phyloP scores from a whole-genome alignment of 2,797 vertebrate species.

The Euthynnus affinis region DNA sequence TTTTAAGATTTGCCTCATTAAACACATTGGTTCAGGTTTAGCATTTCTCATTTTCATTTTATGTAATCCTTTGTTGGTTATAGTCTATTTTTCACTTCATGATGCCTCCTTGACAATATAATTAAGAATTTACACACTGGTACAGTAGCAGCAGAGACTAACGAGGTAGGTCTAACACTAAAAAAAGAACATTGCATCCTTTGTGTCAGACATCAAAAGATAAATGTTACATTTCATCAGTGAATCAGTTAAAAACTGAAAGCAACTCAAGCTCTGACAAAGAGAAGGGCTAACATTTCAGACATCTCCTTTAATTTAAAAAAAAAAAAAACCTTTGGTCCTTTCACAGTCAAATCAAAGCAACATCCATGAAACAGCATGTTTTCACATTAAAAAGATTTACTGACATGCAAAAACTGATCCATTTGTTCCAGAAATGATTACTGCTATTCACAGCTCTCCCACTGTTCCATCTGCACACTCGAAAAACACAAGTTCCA shows the following conservation, averaged over 20 bases:
- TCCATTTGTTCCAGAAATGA: constrained; percentile 54
- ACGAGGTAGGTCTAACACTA: background rate
- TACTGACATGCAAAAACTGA: constrained; percentile 29
- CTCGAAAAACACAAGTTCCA: constrained; percentile 41
- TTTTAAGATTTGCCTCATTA: constrained; percentile 29
- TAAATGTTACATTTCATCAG: background rate
- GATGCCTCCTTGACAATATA: background rate
- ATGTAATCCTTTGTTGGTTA: constrained; percentile 21
- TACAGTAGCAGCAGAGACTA: constrained; percentile 3
- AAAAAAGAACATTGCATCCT: background rate
- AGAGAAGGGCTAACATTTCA: background rate
- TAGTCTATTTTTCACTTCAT: constrained; percentile 1
- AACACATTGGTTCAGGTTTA: background rate
- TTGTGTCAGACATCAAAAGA: constrained; percentile 25
- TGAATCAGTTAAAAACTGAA: constrained; percentile 3
- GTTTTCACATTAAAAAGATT: constrained; percentile 39
- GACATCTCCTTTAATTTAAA: constrained; percentile 42
- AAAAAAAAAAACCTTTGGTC: constrained; percentile 22
- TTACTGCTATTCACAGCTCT: constrained; percentile 31
- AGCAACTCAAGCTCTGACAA: background rate
- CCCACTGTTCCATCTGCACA: constrained; percentile 33
- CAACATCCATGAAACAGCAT: constrained; percentile 30
- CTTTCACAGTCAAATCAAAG: constrained; percentile 28
- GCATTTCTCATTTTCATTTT: constrained; percentile 16
- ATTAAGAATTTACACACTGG: constrained; percentile 9